Evolutionary conservation across 1,140 invertebrate genomes (phyloP), one percentile per base, ranked within the genome.

Genomic region (Drosophila ironensis): DNA sequence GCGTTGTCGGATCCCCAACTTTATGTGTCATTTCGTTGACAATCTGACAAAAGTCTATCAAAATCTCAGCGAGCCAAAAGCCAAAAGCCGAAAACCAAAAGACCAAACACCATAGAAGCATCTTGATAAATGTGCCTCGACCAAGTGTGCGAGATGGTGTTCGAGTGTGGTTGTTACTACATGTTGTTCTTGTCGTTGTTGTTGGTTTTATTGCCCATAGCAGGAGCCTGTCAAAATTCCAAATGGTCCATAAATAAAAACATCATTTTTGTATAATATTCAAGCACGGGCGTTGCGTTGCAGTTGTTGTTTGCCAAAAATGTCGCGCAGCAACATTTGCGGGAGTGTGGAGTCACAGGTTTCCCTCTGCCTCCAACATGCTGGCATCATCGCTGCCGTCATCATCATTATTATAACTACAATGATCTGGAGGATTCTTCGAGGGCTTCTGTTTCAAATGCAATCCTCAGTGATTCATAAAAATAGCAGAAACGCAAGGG

Each of bases 241-340:
- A 88, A 88, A 88, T 88, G 86, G 72, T 67, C 86, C 86, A 86
- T 88, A 81, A 88, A 87, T 88, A 88, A 88, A 86, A 88, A 78
- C 86, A 88, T 88, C 66, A 78, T 87, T 88, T 88, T 78, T 6
- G 30, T 78, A 70, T 72, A 64, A 68, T 68, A 64, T 52, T 60
- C 45, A 74, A 71, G 45, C 64, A 56, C 66, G 48, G 51, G 51
- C 48, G 46, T 48, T 50, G 14, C 24, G 37, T 51, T 61, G 42
- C 54, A 61, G 16, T 61, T 64, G 51, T 60, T 63, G 30, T 61
- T 67, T 46, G 74, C 80, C 73, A 67, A 78, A 84, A 84, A 74
- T 81, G 72, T 72, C 56, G 45, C 72, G 60, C 50, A 56, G 56
- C 68, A 22, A 22, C 2, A 22, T 22, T 22, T 5, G 20, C 20